Conservation (phyloP, 2,888 invertebrate species). For the Agrotis exclamationis region DNA sequence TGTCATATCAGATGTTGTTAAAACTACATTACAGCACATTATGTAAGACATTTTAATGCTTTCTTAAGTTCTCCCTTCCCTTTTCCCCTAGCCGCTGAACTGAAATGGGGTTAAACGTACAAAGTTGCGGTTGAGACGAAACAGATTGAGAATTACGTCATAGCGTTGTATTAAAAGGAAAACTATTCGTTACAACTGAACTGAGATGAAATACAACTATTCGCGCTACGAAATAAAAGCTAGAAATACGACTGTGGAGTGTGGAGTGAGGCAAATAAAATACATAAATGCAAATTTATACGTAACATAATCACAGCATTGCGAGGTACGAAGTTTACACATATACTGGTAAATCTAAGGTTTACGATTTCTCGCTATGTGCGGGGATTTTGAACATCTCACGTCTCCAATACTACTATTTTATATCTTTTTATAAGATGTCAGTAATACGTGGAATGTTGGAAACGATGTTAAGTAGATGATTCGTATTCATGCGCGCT, state of each 20-base stretch:
- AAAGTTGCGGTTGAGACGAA: constrained; percentile 52
- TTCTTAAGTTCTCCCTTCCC: constrained; percentile 29
- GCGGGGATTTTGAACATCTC: constrained; percentile 37
- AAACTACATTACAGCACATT: constrained; percentile 13
- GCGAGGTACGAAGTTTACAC: constrained; percentile 21
- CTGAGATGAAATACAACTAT: constrained; percentile 45
- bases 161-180: constrained; percentile 41
- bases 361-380: constrained; percentile 48
- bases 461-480: constrained; percentile 69
- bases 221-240: constrained; percentile 35
- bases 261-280: constrained; percentile 51
- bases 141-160: constrained; percentile 59
- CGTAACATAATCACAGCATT: constrained; percentile 47
- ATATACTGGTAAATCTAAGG: constrained; percentile 48
- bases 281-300: constrained; percentile 59
- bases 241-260: constrained; percentile 35
- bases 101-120: constrained; percentile 57
- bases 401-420: constrained; percentile 51
- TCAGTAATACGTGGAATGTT: constrained; percentile 59
- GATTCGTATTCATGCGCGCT: constrained; percentile 79
- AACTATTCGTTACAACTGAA: constrained; percentile 37
- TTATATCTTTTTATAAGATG: constrained; percentile 55
- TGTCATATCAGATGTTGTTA: constrained; percentile 2
- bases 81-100: constrained; percentile 19
- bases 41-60: constrained; percentile 40